These are phyloP conservation scores for Oryzias javanicus DNA, from an alignment of 2,113 vertebrate species.

Conservation along the genomic window DNA sequence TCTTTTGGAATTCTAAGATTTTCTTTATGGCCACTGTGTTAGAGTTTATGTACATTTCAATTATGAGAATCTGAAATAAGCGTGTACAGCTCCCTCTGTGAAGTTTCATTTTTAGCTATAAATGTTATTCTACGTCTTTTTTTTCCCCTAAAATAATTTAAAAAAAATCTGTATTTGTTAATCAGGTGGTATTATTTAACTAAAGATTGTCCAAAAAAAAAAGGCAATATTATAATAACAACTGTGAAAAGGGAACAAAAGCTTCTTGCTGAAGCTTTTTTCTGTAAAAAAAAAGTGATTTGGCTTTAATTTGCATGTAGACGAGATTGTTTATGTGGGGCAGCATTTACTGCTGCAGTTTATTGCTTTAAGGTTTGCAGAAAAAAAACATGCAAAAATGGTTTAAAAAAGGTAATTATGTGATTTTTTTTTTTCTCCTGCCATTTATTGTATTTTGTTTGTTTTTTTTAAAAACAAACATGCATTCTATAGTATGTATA, in stretches of 20 bases:
- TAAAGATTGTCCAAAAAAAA: constrained; percentile 21
- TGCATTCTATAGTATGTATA: constrained; percentile 67
- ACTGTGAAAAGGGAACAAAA: constrained; percentile 36
- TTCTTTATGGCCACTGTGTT: constrained; percentile 54
- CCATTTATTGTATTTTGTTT: constrained; percentile 38
- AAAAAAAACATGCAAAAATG: constrained; percentile 18
- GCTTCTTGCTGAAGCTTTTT: constrained; percentile 19
- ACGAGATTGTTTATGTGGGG: constrained; percentile 6
- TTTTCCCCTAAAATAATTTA: not conserved
- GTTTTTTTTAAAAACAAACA: constrained; percentile 39
- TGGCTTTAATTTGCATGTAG: constrained; percentile 62
- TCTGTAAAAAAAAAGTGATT: constrained; percentile 37
- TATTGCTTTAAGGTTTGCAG: constrained; percentile 38
- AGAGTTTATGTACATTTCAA: constrained; percentile 35
- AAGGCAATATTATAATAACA: constrained; percentile 16
- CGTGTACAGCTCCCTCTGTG: constrained; percentile 43
- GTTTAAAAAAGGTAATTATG: constrained; percentile 27
- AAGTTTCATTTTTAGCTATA: constrained; percentile 31
- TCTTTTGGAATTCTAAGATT: constrained; percentile 63
- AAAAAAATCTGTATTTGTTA: constrained; percentile 29
- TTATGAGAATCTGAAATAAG: constrained; percentile 16
- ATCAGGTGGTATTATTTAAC: constrained; percentile 17
- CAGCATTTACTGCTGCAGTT: constrained; percentile 16
- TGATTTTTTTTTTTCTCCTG: constrained; percentile 31
- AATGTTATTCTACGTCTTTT: constrained; percentile 43